Evolutionary conservation across 2,797 vertebrate genomes (phyloP), one percentile per base, ranked within the genome.

Genomic region (Margarornis squamiger): DNA sequence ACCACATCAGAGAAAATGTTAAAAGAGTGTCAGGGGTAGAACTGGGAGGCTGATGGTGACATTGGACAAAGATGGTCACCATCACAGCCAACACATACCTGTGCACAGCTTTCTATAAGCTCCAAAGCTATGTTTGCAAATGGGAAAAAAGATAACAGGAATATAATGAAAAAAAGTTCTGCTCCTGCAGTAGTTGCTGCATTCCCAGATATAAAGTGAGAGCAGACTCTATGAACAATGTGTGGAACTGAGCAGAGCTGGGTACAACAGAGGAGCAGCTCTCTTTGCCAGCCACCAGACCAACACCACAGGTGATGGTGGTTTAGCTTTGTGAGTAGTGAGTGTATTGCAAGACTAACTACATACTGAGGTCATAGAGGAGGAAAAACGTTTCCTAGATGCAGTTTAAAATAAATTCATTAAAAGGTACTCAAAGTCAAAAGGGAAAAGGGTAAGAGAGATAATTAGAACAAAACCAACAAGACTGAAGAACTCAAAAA

Each of bases 81-180:
- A 0, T 9, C 3, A 0, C 48, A 61, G 58, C 81, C 57, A 78
- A 26, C 15, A 2, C 7, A 1, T 2, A 0, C 36, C 34, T 24
- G 16, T 18, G 32, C 36, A 39, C 57, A 54, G 62, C 54, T 63
- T 72, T 54, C 51, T 10, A 0, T 27, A 23, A 63, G 45, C 72
- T 30, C 19, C 52, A 45, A 43, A 62, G 7, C 27, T 52, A 7
- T 2, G 3, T 71, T 74, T 71, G 29, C 39, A 1, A 26, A 4
- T 14, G 24, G 27, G 20, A 39, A 48, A 48, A 48, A 48, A 55
- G 7, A 3, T 30, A 36, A 1, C 36, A 43, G 58, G 19, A 14
- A 29, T 26, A 23, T 2, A 62, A 32, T 4, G 38, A 62, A 80
- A 30, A 45, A 11, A 20, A 32, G 6, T 23, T 14, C 32, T 30